Evolutionary conservation across 2,888 invertebrate genomes (phyloP).

Genomic region (Diarsia mendica): DNA sequence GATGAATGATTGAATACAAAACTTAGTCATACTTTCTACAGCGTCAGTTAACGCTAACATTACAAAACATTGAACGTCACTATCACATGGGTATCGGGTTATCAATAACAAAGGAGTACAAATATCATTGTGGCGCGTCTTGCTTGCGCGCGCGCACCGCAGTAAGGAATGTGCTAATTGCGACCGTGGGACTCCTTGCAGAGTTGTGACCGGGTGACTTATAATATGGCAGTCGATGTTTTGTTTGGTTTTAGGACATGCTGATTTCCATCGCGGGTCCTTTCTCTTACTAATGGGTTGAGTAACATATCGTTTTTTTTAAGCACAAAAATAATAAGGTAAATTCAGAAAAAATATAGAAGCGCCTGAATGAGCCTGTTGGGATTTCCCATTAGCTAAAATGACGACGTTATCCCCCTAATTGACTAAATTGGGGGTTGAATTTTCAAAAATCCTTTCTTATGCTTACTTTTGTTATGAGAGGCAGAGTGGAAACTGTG

Average conservation of each 20-base stretch:
- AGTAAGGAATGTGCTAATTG: constrained; percentile 57
- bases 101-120: constrained; percentile 62
- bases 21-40: constrained; percentile 20
- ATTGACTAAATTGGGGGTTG: background rate
- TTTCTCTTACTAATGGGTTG: background rate
- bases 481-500: background rate
- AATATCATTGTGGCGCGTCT: constrained; percentile 63
- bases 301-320: no score
- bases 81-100: constrained; percentile 60
- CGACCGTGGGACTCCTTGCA: constrained; percentile 55
- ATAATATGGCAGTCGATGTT: background rate
- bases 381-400: background rate
- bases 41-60: constrained; percentile 14
- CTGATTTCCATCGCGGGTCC: no score
- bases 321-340: background rate
- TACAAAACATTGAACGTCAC: constrained; percentile 46
- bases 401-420: no score
- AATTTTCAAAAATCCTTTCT: background rate
- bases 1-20: background rate
- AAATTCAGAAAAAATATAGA: background rate
- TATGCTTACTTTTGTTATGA: background rate
- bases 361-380: background rate
- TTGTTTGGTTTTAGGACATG: background rate
- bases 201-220: background rate
- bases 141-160: constrained; percentile 49